Conservation (phyloP, 2,888 invertebrate genomes). For the Athalia cordata region DNA sequence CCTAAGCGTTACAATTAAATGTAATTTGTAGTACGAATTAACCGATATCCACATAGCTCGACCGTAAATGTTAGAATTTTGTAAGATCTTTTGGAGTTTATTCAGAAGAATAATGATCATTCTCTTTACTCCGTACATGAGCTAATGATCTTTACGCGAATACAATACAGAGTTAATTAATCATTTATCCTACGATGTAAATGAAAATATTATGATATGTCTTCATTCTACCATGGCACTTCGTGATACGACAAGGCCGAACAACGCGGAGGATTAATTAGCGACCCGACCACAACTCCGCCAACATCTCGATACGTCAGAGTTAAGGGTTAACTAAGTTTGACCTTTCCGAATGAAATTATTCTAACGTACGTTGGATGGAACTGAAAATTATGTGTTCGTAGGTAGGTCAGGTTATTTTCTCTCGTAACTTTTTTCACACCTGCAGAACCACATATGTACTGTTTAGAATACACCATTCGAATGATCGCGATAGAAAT, state of each 20-base stretch:
- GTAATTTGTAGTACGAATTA: conserved; percentile 24
- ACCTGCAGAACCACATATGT: too few species aligned
- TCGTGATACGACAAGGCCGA: not conserved
- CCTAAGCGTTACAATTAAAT: conserved; percentile 33
- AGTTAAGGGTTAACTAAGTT: not conserved
- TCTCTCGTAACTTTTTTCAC: too few species aligned
- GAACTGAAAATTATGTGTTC: not conserved
- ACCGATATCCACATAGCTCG: conserved; percentile 2
- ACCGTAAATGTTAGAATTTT: conserved; percentile 16
- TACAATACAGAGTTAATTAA: not conserved
- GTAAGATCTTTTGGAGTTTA: conserved; percentile 3
- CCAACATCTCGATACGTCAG: not conserved
- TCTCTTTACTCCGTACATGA: not conserved
- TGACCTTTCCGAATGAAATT: not conserved
- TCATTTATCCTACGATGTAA: conserved; percentile 22
- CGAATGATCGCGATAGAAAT: too few species aligned
- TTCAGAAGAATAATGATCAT: conserved; percentile 10
- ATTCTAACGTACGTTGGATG: not conserved
- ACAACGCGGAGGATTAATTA: conserved; percentile 1
- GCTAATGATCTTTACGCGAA: conserved; percentile 7
- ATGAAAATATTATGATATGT: not conserved
- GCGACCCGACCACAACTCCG: too few species aligned
- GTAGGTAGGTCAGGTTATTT: too few species aligned
- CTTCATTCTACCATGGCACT: not conserved
- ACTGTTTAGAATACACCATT: too few species aligned